Evolutionary conservation across 2,797 vertebrate genomes (phyloP).

Genomic region (Tragopan temminckii): DNA sequence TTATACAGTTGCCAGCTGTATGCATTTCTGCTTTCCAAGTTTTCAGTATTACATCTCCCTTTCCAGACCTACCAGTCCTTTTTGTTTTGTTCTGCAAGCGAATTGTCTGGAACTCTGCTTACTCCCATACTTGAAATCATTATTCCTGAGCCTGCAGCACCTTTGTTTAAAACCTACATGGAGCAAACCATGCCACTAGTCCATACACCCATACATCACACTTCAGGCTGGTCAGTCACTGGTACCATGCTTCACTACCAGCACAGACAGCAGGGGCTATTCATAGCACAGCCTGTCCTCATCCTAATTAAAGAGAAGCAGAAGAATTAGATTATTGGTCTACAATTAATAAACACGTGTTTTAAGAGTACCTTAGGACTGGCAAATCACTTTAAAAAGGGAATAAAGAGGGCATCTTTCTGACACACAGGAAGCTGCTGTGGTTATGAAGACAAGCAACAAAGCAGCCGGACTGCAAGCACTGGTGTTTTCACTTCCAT

Average conservation of each 20-base stretch:
- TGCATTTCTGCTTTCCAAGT: background rate
- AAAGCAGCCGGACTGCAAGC: background rate
- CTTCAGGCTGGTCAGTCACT: constrained; percentile 41
- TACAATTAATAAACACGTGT: background rate
- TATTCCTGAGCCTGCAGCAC: background rate
- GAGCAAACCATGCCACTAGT: background rate
- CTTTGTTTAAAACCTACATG: background rate
- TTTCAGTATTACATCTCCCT: background rate
- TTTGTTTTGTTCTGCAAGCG: background rate
- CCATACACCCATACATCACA: background rate
- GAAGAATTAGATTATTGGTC: background rate
- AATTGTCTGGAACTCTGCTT: background rate
- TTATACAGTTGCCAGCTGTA: background rate
- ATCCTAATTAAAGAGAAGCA: background rate
- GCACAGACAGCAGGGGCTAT: background rate
- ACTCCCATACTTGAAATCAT: background rate
- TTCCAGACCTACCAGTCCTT: background rate
- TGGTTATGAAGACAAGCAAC: background rate
- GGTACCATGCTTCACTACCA: background rate
- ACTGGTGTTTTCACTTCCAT: background rate
- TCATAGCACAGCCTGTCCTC: background rate
- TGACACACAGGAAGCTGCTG: background rate
- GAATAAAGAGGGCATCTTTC: background rate
- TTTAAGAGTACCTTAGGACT: background rate
- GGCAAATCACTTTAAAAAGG: background rate